These are phyloP conservation scores for Drosophila prolongata DNA, from an alignment of 2,888 invertebrate genomes.

Conservation along the genomic window DNA sequence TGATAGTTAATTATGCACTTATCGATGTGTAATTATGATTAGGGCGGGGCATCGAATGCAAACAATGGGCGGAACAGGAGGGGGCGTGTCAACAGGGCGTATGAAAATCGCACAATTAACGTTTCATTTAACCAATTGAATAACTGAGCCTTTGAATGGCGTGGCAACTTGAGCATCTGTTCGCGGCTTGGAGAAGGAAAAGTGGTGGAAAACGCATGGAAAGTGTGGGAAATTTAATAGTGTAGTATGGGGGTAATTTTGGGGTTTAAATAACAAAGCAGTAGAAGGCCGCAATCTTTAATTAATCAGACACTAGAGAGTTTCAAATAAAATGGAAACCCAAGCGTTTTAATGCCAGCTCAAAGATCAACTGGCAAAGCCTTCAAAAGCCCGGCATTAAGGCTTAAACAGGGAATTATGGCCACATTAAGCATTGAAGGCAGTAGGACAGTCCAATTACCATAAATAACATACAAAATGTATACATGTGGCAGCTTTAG, in stretches of 20 bases:
- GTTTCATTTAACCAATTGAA: conserved; percentile 63
- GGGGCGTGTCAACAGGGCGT: not conserved
- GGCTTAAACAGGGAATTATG: conserved; percentile 4
- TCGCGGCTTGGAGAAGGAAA: not conserved
- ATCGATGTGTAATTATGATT: conserved; percentile 34
- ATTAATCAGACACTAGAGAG: conserved; percentile 17
- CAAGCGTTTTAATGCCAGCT: not conserved
- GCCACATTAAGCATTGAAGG: conserved; percentile 10
- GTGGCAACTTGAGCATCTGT: conserved; percentile 54
- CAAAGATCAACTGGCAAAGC: conserved; percentile 16
- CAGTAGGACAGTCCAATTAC: too few species aligned
- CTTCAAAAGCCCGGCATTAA: not conserved
- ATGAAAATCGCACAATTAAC: conserved; percentile 57
- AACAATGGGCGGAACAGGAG: not conserved
- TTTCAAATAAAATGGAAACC: not conserved
- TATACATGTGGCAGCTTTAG: too few species aligned
- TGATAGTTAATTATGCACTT: conserved; percentile 38
- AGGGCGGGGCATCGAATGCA: conserved; percentile 8
- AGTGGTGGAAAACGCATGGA: not conserved
- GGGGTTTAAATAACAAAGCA: not conserved
- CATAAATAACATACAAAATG: too few species aligned
- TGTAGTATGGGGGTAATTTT: too few species aligned
- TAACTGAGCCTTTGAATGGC: conserved; percentile 57
- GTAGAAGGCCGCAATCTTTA: conserved; percentile 8
- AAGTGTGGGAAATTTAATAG: not conserved